phyloP scores from a whole-genome alignment of 53 echinoderm and acorn worm genomes.

The Actinopyga echinites region DNA sequence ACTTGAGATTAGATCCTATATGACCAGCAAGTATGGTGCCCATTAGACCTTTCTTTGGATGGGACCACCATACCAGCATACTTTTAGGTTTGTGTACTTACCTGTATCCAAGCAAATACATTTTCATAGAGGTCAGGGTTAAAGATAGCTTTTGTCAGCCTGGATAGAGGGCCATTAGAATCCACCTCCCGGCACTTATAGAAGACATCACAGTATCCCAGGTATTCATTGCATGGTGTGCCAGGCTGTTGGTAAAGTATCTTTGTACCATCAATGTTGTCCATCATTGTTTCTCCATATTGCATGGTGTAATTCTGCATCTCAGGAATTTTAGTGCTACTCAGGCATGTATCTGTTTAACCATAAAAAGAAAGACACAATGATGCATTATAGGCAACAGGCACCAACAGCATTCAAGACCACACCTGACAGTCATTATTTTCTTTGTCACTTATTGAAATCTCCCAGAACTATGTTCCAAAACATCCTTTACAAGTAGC shows the following conservation, averaged over 20 bases:
- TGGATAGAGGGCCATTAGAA: conserved; percentile 85
- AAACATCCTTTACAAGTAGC: no score
- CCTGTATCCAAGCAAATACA: conserved; percentile 91
- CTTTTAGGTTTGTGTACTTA: not conserved
- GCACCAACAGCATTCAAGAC: no score
- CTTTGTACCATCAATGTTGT: conserved; percentile 9
- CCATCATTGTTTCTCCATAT: conserved; percentile 48
- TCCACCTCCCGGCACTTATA: conserved; percentile 87
- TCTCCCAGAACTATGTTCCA: no score
- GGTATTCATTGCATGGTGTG: conserved; percentile 77
- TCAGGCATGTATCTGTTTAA: conserved; percentile 43
- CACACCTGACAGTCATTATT: no score
- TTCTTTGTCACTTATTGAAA: no score
- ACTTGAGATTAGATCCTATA: no score
- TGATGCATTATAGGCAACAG: no score
- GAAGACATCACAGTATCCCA: conserved; percentile 96
- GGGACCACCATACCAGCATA: not conserved
- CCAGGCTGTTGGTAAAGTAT: conserved; percentile 81
- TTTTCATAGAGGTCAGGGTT: conserved; percentile 88
- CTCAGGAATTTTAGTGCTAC: conserved; percentile 24
- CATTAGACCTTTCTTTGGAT: no score
- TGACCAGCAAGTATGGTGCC: no score
- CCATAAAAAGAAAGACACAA: conserved; percentile 7
- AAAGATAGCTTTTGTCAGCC: conserved; percentile 80
- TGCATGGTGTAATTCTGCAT: conserved; percentile 53